A percentile compares a stretch with the other conserved stretches of the same genome.
These are phyloP conservation scores for Chrysocyon brachyurus DNA, from an alignment of 2,797 vertebrate genomes.

Conservation along the genomic window DNA sequence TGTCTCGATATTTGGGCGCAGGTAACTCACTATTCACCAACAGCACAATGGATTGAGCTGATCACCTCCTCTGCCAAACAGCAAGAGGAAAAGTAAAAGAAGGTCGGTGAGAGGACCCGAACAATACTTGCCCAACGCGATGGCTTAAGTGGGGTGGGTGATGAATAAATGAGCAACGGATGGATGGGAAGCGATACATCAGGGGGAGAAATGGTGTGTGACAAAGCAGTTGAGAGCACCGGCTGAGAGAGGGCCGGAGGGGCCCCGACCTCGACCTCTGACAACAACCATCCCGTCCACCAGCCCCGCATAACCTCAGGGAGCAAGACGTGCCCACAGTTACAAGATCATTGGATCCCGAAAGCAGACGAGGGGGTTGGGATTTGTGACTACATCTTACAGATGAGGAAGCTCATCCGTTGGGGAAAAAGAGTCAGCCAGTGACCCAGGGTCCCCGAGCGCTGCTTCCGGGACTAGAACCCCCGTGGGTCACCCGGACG, in stretches of 20 bases:
- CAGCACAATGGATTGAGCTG: not conserved
- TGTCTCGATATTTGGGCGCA: not conserved
- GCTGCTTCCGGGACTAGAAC: not conserved
- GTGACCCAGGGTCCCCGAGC: not conserved
- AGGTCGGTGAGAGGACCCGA: not conserved
- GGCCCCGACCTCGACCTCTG: no score
- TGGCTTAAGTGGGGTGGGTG: not conserved
- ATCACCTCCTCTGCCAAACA: not conserved
- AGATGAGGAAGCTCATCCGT: not conserved
- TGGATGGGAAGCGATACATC: not conserved
- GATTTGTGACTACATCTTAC: not conserved
- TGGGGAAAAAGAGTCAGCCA: not conserved
- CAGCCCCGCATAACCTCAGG: not conserved
- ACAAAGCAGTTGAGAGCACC: not conserved
- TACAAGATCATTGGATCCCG: not conserved
- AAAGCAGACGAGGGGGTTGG: not conserved
- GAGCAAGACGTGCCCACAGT: not conserved
- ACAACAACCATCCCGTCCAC: not conserved
- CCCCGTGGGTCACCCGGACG: not conserved
- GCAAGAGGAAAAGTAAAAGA: not conserved
- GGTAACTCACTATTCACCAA: not conserved
- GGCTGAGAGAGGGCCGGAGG: not conserved
- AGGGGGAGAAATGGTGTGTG: not conserved
- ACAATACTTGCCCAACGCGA: not conserved
- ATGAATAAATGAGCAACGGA: not conserved